These are phyloP conservation scores for Trogon melanurus DNA, from an alignment of 2,113 vertebrate species.

Conservation along the genomic window DNA sequence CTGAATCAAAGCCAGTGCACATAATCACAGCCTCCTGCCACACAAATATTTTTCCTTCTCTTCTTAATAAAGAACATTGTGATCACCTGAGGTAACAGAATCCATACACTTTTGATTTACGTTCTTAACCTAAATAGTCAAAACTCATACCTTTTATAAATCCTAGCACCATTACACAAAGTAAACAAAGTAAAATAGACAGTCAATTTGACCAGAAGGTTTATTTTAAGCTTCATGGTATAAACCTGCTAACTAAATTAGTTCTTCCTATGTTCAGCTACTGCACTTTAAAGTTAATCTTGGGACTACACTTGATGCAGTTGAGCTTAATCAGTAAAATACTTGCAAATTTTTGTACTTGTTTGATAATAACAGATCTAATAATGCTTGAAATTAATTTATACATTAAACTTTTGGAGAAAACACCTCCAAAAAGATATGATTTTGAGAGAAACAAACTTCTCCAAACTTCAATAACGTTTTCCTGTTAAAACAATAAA, in stretches of 20 bases:
- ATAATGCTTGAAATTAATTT: not conserved
- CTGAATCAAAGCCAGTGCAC: not conserved
- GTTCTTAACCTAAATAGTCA: conserved; percentile 12
- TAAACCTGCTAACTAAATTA: not conserved
- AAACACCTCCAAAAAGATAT: conserved; percentile 69
- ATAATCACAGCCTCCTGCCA: not conserved
- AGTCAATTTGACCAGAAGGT: not conserved
- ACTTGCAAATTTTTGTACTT: not conserved
- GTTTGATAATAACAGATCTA: not conserved
- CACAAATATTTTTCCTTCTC: not conserved
- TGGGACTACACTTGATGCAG: not conserved
- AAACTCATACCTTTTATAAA: not conserved
- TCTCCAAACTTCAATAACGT: conserved; percentile 52
- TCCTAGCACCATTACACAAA: not conserved
- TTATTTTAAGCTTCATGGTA: not conserved
- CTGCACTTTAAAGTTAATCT: not conserved
- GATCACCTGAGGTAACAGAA: conserved; percentile 4
- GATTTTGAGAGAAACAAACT: conserved; percentile 60
- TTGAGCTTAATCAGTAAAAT: not conserved
- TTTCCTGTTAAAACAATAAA: conserved; percentile 14
- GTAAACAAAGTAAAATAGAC: not conserved
- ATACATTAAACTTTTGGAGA: conserved; percentile 70
- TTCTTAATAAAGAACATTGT: not conserved
- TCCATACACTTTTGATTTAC: not conserved
- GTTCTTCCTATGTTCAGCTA: not conserved